These are phyloP conservation scores for Limnephilus marmoratus DNA, from an alignment of 2,888 invertebrate species.

Conservation along the genomic window DNA sequence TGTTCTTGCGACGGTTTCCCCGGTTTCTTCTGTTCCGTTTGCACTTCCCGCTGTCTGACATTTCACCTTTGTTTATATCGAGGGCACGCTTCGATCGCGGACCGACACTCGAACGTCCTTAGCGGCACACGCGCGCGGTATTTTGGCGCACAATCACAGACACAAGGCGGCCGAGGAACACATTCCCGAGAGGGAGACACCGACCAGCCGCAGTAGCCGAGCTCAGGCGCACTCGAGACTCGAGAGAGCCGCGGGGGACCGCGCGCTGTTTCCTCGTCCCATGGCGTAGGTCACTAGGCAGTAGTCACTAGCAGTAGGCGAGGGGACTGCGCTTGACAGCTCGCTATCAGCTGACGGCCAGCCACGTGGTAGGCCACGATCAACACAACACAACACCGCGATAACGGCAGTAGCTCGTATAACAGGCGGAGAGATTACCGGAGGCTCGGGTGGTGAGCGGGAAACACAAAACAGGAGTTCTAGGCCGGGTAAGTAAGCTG, in stretches of 20 bases:
- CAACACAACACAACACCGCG: conserved; percentile 49
- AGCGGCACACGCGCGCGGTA: conserved; percentile 29
- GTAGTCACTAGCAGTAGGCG: background rate
- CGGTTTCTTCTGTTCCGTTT: conserved; percentile 56
- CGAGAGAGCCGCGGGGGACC: background rate
- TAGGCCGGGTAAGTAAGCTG: background rate
- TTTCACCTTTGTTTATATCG: conserved; percentile 37
- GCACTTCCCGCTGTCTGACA: conserved; percentile 59
- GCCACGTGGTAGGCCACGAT: conserved; percentile 50
- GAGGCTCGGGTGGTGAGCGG: background rate
- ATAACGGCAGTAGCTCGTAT: background rate
- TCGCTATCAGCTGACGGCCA: conserved; percentile 50
- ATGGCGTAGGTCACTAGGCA: conserved; percentile 24
- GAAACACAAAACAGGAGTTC: background rate
- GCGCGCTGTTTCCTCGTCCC: conserved; percentile 11
- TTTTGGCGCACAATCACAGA: conserved; percentile 30
- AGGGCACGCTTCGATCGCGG: conserved; percentile 36
- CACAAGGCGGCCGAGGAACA: conserved; percentile 25
- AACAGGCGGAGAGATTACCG: background rate
- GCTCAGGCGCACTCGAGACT: conserved; percentile 10
- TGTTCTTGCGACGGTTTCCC: conserved; percentile 59
- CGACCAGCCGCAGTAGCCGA: background rate
- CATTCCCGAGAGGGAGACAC: conserved; percentile 24
- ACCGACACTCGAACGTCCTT: conserved; percentile 18
- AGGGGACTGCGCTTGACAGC: conserved; percentile 2